Evolutionary conservation across 2,888 invertebrate genomes (phyloP).

Genomic region (Eurois occulta): DNA sequence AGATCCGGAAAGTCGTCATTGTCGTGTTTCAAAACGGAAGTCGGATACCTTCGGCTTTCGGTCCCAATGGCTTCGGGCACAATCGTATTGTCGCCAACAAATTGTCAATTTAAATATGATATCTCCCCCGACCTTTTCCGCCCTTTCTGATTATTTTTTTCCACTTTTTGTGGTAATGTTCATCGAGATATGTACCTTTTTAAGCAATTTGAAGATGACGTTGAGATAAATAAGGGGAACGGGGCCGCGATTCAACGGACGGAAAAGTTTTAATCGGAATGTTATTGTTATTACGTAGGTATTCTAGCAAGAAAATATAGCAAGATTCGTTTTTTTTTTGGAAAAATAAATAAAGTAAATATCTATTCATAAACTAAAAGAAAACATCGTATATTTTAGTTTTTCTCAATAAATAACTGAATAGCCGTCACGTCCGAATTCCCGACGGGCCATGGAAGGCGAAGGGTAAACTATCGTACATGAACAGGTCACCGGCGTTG

Average conservation of each 20-base stretch:
- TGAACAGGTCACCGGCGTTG: neutral
- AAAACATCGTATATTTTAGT: slow-evolving; percentile 27
- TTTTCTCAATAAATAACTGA: slow-evolving; percentile 40
- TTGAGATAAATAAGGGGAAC: neutral
- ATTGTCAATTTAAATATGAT: slow-evolving; percentile 59
- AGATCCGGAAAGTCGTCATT: slow-evolving; percentile 16
- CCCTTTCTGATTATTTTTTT: slow-evolving; percentile 40
- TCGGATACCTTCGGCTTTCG: slow-evolving; percentile 27
- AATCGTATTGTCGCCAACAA: slow-evolving; percentile 45
- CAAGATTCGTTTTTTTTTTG: neutral
- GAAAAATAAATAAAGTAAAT: slow-evolving; percentile 15
- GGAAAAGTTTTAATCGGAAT: slow-evolving; percentile 16
- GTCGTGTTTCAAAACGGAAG: slow-evolving; percentile 37
- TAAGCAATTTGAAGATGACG: slow-evolving; percentile 29
- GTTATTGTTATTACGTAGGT: slow-evolving; percentile 1
- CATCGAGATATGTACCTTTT: slow-evolving; percentile 30
- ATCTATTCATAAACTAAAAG: slow-evolving; percentile 22
- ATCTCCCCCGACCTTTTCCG: slow-evolving; percentile 49
- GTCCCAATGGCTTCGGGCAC: slow-evolving; percentile 28
- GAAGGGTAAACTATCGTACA: slow-evolving; percentile 14
- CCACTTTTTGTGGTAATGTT: slow-evolving; percentile 15
- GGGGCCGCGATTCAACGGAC: neutral
- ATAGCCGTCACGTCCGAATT: slow-evolving; percentile 17
- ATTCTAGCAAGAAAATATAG: neutral
- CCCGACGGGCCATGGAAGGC: slow-evolving; percentile 23